phyloP scores from a whole-genome alignment of 2,888 invertebrate species.

The Invenusta paracnida region DNA sequence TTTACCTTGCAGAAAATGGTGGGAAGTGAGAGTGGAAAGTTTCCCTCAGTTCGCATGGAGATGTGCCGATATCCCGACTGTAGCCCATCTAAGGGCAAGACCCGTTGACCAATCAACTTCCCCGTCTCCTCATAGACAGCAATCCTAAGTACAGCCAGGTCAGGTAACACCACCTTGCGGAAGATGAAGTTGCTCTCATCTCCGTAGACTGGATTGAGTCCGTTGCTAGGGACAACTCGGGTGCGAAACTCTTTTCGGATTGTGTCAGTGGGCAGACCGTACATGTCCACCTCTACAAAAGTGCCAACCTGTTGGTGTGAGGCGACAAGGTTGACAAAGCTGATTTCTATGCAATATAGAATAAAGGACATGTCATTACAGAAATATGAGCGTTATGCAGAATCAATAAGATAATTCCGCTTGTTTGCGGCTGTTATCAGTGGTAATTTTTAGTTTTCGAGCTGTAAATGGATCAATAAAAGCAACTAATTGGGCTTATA shows the following conservation, averaged over 20 bases:
- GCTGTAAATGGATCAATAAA: no score
- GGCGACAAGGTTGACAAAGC: no score
- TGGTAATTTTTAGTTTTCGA: no score
- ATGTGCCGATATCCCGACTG: constrained; percentile 84
- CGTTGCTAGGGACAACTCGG: constrained; percentile 88
- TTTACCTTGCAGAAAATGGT: constrained; percentile 78
- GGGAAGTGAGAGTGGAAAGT: constrained; percentile 95
- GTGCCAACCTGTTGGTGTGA: no score
- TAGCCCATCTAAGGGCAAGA: constrained; percentile 90
- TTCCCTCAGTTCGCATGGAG: constrained; percentile 91
- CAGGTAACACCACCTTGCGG: constrained; percentile 91
- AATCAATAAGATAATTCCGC: no score
- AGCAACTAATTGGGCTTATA: no score
- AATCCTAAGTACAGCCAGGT: constrained; percentile 92
- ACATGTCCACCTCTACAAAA: constrained; percentile 99
- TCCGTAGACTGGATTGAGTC: constrained; percentile 96
- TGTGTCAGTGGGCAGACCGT: constrained; percentile 89
- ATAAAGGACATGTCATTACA: no score
- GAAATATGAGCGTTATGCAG: no score
- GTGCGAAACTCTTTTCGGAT: constrained; percentile 96
- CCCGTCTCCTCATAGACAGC: constrained; percentile 98
- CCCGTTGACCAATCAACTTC: constrained; percentile 89
- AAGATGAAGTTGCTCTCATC: constrained; percentile 84
- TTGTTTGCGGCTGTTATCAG: no score
- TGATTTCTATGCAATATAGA: no score